phyloP scores from a whole-genome alignment of 2,888 invertebrate species.

The Tolmerus cingulatus region DNA sequence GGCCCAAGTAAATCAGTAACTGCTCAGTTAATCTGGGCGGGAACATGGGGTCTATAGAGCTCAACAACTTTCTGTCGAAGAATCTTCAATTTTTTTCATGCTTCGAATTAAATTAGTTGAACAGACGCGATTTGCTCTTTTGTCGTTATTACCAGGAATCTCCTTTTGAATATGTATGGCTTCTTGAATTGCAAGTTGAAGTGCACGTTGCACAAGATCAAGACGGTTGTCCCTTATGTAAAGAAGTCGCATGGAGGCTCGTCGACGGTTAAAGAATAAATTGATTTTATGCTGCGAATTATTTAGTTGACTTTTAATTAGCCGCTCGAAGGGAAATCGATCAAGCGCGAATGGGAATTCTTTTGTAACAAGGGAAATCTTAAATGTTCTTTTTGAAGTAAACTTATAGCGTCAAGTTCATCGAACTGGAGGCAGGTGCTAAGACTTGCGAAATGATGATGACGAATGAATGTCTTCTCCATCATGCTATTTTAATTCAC shows the following conservation, averaged over 20 bases:
- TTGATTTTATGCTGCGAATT: not conserved
- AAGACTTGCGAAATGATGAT: not conserved
- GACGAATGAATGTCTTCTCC: not conserved
- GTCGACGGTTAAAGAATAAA: not conserved
- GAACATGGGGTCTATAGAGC: not conserved
- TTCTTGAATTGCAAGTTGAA: not conserved
- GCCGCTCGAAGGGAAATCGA: not conserved
- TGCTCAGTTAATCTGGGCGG: not conserved
- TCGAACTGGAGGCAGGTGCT: not conserved
- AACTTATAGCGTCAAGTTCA: not conserved
- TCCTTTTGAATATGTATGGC: not conserved
- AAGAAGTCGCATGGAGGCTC: not conserved
- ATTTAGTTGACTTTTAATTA: not conserved
- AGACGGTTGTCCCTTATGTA: not conserved
- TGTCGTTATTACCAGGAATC: not conserved
- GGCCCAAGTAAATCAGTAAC: not conserved
- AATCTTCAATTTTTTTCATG: not conserved
- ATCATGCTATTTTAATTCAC: not conserved
- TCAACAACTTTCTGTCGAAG: slow-evolving; percentile 17
- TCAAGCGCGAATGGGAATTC: not conserved
- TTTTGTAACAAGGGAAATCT: not conserved
- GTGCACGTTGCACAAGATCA: not conserved
- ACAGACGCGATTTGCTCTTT: not conserved
- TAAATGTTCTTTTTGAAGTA: not conserved
- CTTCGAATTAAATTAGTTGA: not conserved